Evolutionary conservation across 1,140 invertebrate genomes (phyloP), one percentile per base, ranked within the genome.

Genomic region (Atta cephalotes): DNA sequence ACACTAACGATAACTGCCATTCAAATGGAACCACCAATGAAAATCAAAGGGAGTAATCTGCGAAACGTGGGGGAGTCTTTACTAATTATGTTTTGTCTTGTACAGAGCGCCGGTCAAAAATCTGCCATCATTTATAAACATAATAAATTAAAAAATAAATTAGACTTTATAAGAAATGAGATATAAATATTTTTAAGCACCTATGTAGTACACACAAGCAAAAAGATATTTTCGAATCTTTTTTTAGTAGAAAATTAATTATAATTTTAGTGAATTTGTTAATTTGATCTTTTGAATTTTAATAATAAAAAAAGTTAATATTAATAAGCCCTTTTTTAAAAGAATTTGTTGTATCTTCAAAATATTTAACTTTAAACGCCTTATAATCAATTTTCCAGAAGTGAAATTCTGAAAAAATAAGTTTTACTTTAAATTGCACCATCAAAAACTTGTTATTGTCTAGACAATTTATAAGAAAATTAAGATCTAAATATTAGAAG

Each of bases 1-100:
- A 39, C 70, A 39, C 70, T 70, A 84, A 84, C 39, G 56, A 84
- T 84, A 84, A 84, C 80, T 84, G 80, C 80, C 80, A 84, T 76
- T 74, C 80, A 76, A 84, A 39, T 84, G 80, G 70, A 76, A 84
- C 80, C 70, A 84, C 39, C 14, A 51, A 76, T 74, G 35, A 51
- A 31, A 84, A 72, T 49, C 58, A 49, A 82, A 60, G 18, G 21
- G 0, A 82, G 5, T n/a, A 14, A 63, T 82, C 14, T 14, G 35
- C 80, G 12, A 82, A 81, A 58, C 12, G 51, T 39, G 53, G 14
- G 14, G 6, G 18, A 60, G 18, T 62, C 4, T n/a, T 72, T 62
- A 12, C 45, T 82, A 35, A 60, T 82, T 31, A 35, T 72, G 18
- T 80, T 86, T 14, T 31, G 35, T 51, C 76, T 60, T 66, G 16